A percentile compares a stretch with the other conserved stretches of the same genome.
These are phyloP conservation scores for Miniopterus natalensis DNA, from an alignment of 2,113 vertebrate genomes.

Conservation along the genomic window DNA sequence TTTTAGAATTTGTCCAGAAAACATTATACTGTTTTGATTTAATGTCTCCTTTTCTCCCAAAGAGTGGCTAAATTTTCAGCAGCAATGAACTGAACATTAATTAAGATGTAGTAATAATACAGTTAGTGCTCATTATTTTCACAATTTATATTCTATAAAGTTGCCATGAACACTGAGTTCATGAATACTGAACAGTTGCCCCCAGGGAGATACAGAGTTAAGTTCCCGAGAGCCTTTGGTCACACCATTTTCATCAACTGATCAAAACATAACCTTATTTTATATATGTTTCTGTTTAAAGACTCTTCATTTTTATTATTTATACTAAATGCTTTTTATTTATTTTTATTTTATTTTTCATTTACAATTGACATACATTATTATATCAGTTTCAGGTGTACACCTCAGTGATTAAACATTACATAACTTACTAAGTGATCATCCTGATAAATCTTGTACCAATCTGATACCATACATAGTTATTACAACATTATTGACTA, in stretches of 20 bases:
- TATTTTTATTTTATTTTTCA: no score
- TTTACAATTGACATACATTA: not conserved
- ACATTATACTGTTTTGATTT: not conserved
- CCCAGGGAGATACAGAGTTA: not conserved
- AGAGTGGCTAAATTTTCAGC: not conserved
- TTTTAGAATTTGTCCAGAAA: conserved; percentile 57
- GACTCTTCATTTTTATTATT: not conserved
- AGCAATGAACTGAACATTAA: not conserved
- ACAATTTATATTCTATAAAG: not conserved
- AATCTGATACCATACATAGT: not conserved
- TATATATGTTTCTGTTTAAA: not conserved
- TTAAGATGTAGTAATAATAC: not conserved
- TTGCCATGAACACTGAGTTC: not conserved
- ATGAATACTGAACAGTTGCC: not conserved
- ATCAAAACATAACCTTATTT: not conserved
- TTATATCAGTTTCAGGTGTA: not conserved
- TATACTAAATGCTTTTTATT: not conserved
- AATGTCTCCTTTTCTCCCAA: not conserved
- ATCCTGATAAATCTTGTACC: not conserved
- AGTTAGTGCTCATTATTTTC: not conserved
- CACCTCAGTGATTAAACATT: not conserved
- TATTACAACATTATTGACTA: not conserved
- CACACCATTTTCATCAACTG: not conserved
- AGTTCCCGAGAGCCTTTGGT: not conserved
- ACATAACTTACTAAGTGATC: not conserved